Conservation (phyloP, 2,888 invertebrate genomes). For the Ligdia adustata region DNA sequence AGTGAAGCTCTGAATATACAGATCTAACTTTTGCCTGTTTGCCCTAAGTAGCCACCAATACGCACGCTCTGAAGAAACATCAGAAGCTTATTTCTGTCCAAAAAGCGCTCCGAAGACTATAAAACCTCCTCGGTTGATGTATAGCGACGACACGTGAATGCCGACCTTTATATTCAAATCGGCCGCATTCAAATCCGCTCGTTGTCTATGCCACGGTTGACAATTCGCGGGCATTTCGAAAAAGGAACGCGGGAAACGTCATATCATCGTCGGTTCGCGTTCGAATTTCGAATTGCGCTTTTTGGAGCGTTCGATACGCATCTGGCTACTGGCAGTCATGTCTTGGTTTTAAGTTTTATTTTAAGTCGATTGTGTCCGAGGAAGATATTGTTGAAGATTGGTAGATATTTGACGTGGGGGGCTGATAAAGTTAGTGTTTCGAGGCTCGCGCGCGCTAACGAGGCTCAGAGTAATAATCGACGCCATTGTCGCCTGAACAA, state of each 20-base stretch:
- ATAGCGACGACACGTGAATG: constrained; percentile 76
- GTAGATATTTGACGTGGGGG: constrained; percentile 77
- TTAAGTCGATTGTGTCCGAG: constrained; percentile 71
- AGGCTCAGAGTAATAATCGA: constrained; percentile 79
- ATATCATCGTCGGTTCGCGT: constrained; percentile 66
- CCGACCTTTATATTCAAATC: constrained; percentile 83
- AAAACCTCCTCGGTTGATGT: constrained; percentile 77
- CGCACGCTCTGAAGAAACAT: constrained; percentile 49
- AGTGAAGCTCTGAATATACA: no score
- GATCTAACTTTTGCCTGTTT: no score
- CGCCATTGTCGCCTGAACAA: constrained; percentile 79
- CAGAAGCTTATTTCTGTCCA: constrained; percentile 81
- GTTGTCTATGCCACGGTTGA: constrained; percentile 78
- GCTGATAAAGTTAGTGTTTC: constrained; percentile 81
- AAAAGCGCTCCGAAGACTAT: constrained; percentile 81
- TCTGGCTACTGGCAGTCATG: constrained; percentile 72
- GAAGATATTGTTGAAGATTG: constrained; percentile 75
- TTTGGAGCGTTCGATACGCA: constrained; percentile 79
- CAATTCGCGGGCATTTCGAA: constrained; percentile 78
- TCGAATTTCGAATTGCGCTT: constrained; percentile 55
- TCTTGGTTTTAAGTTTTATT: constrained; percentile 62
- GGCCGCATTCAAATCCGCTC: constrained; percentile 75
- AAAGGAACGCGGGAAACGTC: constrained; percentile 78
- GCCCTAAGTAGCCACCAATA: constrained; percentile 38
- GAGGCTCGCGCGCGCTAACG: constrained; percentile 76